These are phyloP conservation scores for Pseudopodoces humilis DNA, from an alignment of 2,113 vertebrate genomes.

Conservation along the genomic window DNA sequence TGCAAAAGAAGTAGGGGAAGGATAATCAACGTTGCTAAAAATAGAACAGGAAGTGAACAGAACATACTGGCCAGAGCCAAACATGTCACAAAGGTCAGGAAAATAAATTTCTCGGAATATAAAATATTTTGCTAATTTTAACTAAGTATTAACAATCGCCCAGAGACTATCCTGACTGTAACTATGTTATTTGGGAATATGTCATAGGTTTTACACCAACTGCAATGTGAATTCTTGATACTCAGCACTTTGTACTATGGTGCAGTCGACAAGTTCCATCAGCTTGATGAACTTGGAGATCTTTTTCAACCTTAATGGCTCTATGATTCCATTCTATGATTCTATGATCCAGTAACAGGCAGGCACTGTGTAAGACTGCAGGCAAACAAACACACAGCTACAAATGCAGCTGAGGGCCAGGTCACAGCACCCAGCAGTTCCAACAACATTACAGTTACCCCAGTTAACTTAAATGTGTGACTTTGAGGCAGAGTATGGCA, in stretches of 20 bases:
- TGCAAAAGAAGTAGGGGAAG: not conserved
- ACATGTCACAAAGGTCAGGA: not conserved
- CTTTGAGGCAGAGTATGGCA: not conserved
- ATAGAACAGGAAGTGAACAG: not conserved
- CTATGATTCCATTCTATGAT: not conserved
- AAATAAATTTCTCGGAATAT: not conserved
- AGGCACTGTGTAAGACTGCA: not conserved
- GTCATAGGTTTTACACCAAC: not conserved
- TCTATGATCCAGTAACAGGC: not conserved
- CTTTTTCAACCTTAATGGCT: not conserved
- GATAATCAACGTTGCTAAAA: not conserved
- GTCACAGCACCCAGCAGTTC: not conserved
- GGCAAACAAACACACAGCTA: not conserved
- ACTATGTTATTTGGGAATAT: not conserved
- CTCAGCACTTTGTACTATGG: not conserved
- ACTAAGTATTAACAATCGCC: not conserved
- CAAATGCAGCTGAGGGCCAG: not conserved
- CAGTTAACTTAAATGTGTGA: not conserved
- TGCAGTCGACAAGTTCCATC: not conserved
- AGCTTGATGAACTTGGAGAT: not conserved
- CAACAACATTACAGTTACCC: not conserved
- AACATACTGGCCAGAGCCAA: not conserved
- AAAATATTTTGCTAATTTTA: constrained; percentile 30
- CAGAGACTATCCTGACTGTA: not conserved
- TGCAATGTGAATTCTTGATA: not conserved